phyloP scores from a whole-genome alignment of 2,888 invertebrate species.

The Drosophila merina region DNA sequence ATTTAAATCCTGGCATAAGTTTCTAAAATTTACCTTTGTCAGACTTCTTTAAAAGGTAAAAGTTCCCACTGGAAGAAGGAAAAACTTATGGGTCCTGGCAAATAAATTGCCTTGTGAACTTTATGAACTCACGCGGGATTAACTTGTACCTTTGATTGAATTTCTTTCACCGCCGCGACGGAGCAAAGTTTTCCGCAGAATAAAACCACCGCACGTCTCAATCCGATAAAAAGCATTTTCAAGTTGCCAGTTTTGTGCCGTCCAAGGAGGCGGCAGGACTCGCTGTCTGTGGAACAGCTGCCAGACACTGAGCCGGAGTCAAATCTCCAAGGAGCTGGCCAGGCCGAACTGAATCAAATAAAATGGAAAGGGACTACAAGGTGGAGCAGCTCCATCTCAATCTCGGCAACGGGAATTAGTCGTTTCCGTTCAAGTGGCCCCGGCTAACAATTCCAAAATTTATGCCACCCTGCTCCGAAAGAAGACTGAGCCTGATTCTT shows the following conservation, averaged over 20 bases:
- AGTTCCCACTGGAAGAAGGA: conserved; percentile 32
- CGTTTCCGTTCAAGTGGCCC: conserved; percentile 72
- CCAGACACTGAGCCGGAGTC: conserved; percentile 55
- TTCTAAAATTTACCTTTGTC: conserved; percentile 23
- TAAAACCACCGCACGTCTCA: conserved; percentile 42
- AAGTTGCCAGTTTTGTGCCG: conserved; percentile 45
- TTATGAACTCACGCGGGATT: conserved; percentile 81
- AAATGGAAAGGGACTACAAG: background rate
- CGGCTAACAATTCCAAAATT: conserved; percentile 72
- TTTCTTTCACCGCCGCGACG: conserved; percentile 59
- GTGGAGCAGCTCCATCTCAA: conserved; percentile 51
- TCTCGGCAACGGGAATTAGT: conserved; percentile 76
- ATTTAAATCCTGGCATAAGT: conserved; percentile 44
- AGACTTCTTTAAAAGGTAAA: conserved; percentile 18
- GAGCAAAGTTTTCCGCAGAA: conserved; percentile 43
- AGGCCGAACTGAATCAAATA: background rate
- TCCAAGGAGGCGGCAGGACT: conserved; percentile 39
- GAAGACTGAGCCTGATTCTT: conserved; percentile 64
- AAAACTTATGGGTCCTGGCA: conserved; percentile 57
- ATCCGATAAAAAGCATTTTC: conserved; percentile 69
- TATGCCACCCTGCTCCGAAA: conserved; percentile 62
- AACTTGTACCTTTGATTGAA: conserved; percentile 80
- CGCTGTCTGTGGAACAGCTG: conserved; percentile 65
- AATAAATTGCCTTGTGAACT: conserved; percentile 77
- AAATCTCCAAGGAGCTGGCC: conserved; percentile 31